A percentile compares a stretch with the other conserved stretches of the same genome.
Evolutionary conservation across 2,888 invertebrate genomes (phyloP).

Genomic region (Leptinotarsa rubiginosa): DNA sequence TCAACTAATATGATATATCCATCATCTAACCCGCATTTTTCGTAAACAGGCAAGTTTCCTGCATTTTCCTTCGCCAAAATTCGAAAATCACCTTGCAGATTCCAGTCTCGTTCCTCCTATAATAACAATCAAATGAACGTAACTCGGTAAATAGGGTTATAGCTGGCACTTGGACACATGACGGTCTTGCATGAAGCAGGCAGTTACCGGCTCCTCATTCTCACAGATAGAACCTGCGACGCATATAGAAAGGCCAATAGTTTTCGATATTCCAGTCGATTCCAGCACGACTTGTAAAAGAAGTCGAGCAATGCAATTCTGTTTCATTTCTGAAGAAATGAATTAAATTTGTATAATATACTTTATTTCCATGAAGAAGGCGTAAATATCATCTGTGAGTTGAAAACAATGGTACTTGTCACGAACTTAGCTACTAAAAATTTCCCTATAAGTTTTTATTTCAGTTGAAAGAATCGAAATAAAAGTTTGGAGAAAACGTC

Average conservation of each 20-base stretch:
- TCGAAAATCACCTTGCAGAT: slow-evolving; percentile 35
- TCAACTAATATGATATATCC: too few relatives aligned
- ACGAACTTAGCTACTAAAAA: slow-evolving; percentile 19
- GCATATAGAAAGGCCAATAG: slow-evolving; percentile 23
- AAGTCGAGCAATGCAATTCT: slow-evolving; percentile 14
- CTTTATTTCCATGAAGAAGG: slow-evolving; percentile 17
- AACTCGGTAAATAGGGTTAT: slow-evolving; percentile 55
- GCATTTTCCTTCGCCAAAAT: background rate
- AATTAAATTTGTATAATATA: slow-evolving; percentile 18
- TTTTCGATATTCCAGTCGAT: slow-evolving; percentile 8
- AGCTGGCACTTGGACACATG: slow-evolving; percentile 49
- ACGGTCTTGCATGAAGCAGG: slow-evolving; percentile 51
- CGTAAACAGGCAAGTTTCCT: background rate
- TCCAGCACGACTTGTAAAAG: background rate
- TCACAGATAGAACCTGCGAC: slow-evolving; percentile 32
- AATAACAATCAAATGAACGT: slow-evolving; percentile 59
- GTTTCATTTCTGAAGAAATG: slow-evolving; percentile 16
- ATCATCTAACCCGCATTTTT: too few relatives aligned
- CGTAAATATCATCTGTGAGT: slow-evolving; percentile 15
- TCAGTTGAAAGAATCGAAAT: slow-evolving; percentile 3
- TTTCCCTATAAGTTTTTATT: slow-evolving; percentile 10
- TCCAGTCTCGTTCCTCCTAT: slow-evolving; percentile 49
- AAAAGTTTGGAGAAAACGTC: background rate
- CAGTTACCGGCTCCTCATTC: slow-evolving; percentile 49
- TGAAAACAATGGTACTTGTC: slow-evolving; percentile 16